Evolutionary conservation across 2,113 vertebrate genomes (phyloP), one percentile per base, ranked within the genome.

Genomic region (Egretta garzetta): DNA sequence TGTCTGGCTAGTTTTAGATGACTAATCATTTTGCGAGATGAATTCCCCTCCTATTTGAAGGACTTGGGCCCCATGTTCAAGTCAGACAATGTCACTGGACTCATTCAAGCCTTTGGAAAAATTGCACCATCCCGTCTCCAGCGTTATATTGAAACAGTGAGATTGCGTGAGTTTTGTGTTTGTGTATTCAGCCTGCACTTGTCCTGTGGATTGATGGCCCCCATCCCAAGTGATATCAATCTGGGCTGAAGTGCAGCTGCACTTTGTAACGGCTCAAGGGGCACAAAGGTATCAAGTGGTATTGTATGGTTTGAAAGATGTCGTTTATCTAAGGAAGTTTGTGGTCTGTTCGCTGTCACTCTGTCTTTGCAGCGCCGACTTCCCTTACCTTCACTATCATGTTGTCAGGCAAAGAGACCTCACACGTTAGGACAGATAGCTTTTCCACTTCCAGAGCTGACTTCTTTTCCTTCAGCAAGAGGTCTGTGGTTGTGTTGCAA

Each of bases 301-400:
- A 75, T 63, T 94, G 86, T 96, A 80, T 67, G 76, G 14, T 60
- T 96, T 83, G 80, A 91, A 91, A 97, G 96, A 94, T 80, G 89
- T 84, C 16, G 5, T 96, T 98, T 98, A 96, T 97, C 96, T 97
- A 35, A 55, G 88, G 82, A 96, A 82, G 93, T 64, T 97, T 96
- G 96, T 74, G 73, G 35, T 95, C 93, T 97, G 97, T 96, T 96
- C 96, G 91, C 96, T 95, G 85, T 96, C 97, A 98, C 90, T 95
- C 68, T 87, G 92, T 83, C 90, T 96, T 63, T 59, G 82, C 80
- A 74, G 55, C 18, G 14, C 82, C 32, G 11, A 49, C 77, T 96
- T 94, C 56, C 67, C 32, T 80, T 95, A 84, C 95, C 89, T 92
- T 93, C 53, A 8, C 64, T 87, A 39, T 88, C 92, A 70, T 9